Evolutionary conservation across 2,888 invertebrate genomes (phyloP).

Genomic region (Eristalis intricaria): DNA sequence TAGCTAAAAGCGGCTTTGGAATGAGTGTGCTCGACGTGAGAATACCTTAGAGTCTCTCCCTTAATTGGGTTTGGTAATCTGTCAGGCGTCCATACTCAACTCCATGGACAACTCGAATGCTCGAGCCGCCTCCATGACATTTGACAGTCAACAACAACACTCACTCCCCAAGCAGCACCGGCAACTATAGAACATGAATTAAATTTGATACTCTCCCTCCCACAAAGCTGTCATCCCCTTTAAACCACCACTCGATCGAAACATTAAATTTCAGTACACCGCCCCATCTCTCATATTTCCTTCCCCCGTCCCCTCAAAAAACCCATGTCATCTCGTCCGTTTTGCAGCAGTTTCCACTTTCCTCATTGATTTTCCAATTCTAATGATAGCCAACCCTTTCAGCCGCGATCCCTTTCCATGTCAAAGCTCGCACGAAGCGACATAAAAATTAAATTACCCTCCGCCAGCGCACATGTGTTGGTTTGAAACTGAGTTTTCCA

Average conservation of each 20-base stretch:
- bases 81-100: too few species aligned
- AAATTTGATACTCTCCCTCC: too few species aligned
- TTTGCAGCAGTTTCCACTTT: neutral
- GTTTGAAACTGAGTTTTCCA: neutral
- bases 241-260: neutral
- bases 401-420: neutral
- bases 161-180: too few species aligned
- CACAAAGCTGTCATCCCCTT: neutral
- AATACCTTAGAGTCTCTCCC: too few species aligned
- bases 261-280: neutral
- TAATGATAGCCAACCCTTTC: neutral
- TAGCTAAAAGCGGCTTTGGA: too few species aligned
- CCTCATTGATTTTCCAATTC: neutral
- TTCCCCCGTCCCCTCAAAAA: neutral
- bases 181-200: too few species aligned
- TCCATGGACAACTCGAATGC: too few species aligned
- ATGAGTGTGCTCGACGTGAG: too few species aligned
- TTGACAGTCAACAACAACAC: too few species aligned
- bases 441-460: slow-evolving; percentile 3
- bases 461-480: neutral
- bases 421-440: neutral
- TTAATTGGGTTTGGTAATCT: too few species aligned
- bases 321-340: neutral
- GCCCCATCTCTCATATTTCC: neutral
- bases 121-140: too few species aligned